Evolutionary conservation across 2,113 vertebrate species (phyloP).

Genomic region (Scomber japonicus): DNA sequence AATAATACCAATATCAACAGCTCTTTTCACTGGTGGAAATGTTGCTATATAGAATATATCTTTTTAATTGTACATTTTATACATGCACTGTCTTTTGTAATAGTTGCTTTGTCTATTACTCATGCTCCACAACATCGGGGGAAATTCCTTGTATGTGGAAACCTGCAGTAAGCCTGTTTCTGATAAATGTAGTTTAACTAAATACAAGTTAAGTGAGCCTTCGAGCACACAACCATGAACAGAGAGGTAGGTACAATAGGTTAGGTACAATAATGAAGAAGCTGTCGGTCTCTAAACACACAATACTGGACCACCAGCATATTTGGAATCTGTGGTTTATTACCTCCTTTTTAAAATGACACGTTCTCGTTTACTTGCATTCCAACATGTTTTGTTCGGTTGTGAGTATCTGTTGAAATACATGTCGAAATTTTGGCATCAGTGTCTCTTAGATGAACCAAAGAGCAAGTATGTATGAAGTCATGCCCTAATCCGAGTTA

Average conservation of each 20-base stretch:
- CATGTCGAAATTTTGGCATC: neutral
- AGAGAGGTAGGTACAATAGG: too few relatives aligned
- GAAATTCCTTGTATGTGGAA: too few relatives aligned
- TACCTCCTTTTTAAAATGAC: neutral
- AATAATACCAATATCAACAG: too few relatives aligned
- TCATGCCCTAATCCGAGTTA: neutral
- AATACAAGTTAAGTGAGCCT: neutral
- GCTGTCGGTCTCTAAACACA: neutral
- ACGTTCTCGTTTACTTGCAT: neutral
- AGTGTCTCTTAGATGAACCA: neutral
- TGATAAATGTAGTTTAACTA: neutral
- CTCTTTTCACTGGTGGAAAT: too few relatives aligned
- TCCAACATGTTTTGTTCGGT: conserved; percentile 35
- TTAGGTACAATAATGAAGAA: neutral
- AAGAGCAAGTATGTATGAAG: conserved; percentile 35
- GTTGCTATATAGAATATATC: too few relatives aligned
- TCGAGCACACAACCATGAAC: neutral
- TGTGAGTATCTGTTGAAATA: conserved; percentile 23
- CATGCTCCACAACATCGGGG: too few relatives aligned
- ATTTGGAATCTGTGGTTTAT: conserved; percentile 14
- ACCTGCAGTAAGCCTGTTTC: neutral
- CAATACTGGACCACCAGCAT: conserved; percentile 31
- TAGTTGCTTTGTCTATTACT: too few relatives aligned
- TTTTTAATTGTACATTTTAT: too few relatives aligned
- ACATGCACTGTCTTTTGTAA: too few relatives aligned